Conservation (phyloP, 30 jellyfish, hydroid and myxozoan genomes). For the Aurelia aurita complex sp. Pacific region DNA sequence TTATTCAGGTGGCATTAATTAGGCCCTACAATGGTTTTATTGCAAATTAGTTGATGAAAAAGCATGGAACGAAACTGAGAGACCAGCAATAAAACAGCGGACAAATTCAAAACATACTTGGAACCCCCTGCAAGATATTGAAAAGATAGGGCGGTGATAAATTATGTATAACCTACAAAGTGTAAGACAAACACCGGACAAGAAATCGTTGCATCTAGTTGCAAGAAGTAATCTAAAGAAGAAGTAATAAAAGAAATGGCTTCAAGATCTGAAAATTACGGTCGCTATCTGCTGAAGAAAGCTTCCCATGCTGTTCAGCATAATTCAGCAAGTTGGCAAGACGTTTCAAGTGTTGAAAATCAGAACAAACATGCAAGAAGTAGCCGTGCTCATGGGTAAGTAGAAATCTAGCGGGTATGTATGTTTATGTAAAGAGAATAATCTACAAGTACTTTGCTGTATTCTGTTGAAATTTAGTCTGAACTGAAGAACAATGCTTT, state of each 20-base stretch:
- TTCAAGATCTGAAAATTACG: slow-evolving; percentile 28
- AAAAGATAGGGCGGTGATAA: slow-evolving; percentile 14
- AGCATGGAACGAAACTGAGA: too few relatives aligned
- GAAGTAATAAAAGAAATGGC: slow-evolving; percentile 2
- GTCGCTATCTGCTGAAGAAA: slow-evolving; percentile 34
- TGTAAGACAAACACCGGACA: slow-evolving; percentile 16
- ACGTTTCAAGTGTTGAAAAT: slow-evolving; percentile 21
- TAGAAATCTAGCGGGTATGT: neutral
- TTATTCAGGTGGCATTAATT: too few relatives aligned
- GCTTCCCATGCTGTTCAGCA: slow-evolving; percentile 34
- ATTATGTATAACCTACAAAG: slow-evolving; percentile 32
- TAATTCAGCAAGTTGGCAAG: slow-evolving; percentile 57
- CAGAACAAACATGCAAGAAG: neutral
- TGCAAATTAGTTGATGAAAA: too few relatives aligned
- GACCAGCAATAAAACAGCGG: neutral
- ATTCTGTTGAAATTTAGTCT: too few relatives aligned
- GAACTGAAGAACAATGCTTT: too few relatives aligned
- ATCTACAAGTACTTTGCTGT: too few relatives aligned
- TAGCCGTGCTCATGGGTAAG: slow-evolving; percentile 47
- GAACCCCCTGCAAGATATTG: slow-evolving; percentile 26
- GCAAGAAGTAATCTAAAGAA: slow-evolving; percentile 9
- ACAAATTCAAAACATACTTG: neutral
- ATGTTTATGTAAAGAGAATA: too few relatives aligned
- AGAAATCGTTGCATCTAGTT: slow-evolving; percentile 16
- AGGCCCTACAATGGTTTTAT: too few relatives aligned